phyloP scores from a whole-genome alignment of 2,113 vertebrate genomes.

The Corynorhinus townsendii region DNA sequence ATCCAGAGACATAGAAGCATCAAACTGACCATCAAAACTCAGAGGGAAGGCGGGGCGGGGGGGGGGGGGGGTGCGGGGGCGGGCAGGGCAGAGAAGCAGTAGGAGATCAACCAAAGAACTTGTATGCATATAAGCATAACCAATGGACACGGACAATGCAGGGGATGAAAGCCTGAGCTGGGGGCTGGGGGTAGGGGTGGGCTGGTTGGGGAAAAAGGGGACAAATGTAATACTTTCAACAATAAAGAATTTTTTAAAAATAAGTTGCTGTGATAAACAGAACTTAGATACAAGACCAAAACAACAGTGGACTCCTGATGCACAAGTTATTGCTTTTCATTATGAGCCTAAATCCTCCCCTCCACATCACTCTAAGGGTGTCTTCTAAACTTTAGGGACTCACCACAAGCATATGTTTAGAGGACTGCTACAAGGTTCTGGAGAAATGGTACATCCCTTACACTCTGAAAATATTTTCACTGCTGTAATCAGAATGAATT shows the following conservation, averaged over 20 bases:
- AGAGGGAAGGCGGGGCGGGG: too few species aligned
- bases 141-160: too few species aligned
- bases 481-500: background rate
- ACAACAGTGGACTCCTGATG: background rate
- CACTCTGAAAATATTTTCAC: background rate
- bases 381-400: background rate
- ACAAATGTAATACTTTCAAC: too few species aligned
- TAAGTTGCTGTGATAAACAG: background rate
- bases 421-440: background rate
- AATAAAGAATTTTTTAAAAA: too few species aligned
- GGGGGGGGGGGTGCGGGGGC: fast-evolving
- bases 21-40: too few species aligned
- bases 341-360: background rate
- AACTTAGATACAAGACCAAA: background rate
- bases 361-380: background rate
- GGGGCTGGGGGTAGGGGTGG: too few species aligned
- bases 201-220: too few species aligned
- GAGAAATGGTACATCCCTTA: background rate
- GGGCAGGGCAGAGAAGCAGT: fast-evolving
- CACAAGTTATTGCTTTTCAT: background rate
- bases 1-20: too few species aligned
- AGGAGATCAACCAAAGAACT: too few species aligned
- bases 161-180: too few species aligned
- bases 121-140: too few species aligned
- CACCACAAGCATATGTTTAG: background rate